Percentiles rank a stretch among this genome's conserved stretches.
Evolutionary conservation across 2,888 invertebrate genomes (phyloP).

Genomic region (Amblyjoppa proteus): DNA sequence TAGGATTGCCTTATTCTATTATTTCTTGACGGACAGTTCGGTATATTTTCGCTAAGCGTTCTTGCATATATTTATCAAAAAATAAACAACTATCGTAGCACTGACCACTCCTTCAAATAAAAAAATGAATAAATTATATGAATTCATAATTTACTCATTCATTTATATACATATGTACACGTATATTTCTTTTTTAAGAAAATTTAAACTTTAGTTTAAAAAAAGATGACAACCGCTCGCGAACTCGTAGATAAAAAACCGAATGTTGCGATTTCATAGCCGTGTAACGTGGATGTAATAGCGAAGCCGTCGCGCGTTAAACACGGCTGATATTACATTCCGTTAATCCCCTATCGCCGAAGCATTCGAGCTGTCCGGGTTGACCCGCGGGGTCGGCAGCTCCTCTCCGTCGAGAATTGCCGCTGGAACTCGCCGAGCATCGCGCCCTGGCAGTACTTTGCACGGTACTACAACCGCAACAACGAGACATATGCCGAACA

Average conservation of each 20-base stretch:
- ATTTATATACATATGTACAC: too few relatives aligned
- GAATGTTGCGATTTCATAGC: background rate
- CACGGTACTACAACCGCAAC: constrained; percentile 50
- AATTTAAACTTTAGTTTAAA: too few relatives aligned
- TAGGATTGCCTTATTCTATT: too few relatives aligned
- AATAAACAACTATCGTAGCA: too few relatives aligned
- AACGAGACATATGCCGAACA: constrained; percentile 61
- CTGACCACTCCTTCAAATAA: too few relatives aligned
- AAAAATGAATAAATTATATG: too few relatives aligned
- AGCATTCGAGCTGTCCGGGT: constrained; percentile 12
- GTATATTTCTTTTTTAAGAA: too few relatives aligned
- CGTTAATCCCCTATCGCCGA: constrained; percentile 41
- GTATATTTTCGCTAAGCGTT: too few relatives aligned
- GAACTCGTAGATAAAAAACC: background rate
- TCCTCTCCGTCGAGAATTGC: constrained; percentile 36
- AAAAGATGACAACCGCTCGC: too few relatives aligned
- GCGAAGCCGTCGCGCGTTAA: constrained; percentile 18
- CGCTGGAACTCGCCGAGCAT: constrained; percentile 45
- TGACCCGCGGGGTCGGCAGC: constrained; percentile 39
- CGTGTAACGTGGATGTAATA: background rate
- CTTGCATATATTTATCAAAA: too few relatives aligned
- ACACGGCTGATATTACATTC: constrained; percentile 46
- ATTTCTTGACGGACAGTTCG: too few relatives aligned
- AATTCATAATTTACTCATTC: too few relatives aligned
- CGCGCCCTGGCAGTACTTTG: constrained; percentile 35